phyloP scores from a whole-genome alignment of 2,797 vertebrate species.

The Cheirogaleus major region DNA sequence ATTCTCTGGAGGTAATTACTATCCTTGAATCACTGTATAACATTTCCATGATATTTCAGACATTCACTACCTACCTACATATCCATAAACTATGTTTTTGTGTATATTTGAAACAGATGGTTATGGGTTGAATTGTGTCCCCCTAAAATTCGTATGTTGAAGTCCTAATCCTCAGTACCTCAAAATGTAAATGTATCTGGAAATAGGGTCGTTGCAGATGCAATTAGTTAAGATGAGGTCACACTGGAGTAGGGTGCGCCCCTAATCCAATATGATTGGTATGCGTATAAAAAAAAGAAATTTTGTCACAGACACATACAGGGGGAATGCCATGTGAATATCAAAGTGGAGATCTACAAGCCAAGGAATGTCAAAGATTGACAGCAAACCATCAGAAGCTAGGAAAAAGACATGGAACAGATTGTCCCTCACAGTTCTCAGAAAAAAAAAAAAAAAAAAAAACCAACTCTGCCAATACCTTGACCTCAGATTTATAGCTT shows the following conservation, averaged over 20 bases:
- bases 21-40: background rate
- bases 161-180: background rate
- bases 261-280: background rate
- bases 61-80: background rate
- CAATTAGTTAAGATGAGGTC: background rate
- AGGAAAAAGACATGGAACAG: background rate
- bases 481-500: background rate
- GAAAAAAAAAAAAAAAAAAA: background rate
- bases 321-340: background rate
- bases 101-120: background rate
- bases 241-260: background rate
- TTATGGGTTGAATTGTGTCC: background rate
- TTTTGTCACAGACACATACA: background rate
- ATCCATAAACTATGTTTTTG: background rate
- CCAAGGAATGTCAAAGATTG: background rate
- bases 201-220: background rate
- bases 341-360: background rate
- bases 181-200: background rate
- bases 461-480: background rate
- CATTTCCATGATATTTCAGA: background rate
- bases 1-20: background rate
- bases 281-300: background rate
- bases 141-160: background rate
- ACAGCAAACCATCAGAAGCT: background rate
- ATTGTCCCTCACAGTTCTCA: background rate